Conservation (phyloP, 92 coral and sea anemone species). For the Phenganax subtilis region DNA sequence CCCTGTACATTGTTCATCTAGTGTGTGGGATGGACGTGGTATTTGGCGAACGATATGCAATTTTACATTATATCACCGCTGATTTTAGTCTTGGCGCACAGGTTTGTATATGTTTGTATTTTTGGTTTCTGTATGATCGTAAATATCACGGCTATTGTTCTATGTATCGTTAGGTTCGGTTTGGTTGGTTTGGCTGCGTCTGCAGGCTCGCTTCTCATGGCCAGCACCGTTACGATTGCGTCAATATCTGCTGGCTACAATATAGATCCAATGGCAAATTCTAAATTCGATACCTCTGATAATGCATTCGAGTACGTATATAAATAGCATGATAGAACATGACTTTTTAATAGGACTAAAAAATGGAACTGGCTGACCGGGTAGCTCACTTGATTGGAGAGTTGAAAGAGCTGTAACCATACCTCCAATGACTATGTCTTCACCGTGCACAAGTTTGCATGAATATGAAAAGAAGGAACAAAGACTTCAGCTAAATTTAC, state of each 20-base stretch:
- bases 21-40: slow-evolving; percentile 42
- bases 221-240: slow-evolving; percentile 57
- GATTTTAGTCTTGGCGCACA: slow-evolving; percentile 10
- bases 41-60: slow-evolving; percentile 42
- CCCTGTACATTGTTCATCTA: not conserved
- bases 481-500: no score
- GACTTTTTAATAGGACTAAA: no score
- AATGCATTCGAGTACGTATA: not conserved
- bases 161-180: slow-evolving; percentile 52
- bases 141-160: not conserved
- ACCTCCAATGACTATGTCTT: no score
- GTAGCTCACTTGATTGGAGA: no score
- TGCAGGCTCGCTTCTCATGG: slow-evolving; percentile 56
- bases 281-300: not conserved
- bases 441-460: no score
- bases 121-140: not conserved
- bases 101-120: not conserved
- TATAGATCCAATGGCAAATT: slow-evolving; percentile 4
- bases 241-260: slow-evolving; percentile 50
- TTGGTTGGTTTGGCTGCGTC: slow-evolving; percentile 47
- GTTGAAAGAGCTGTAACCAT: no score
- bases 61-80: slow-evolving; percentile 16
- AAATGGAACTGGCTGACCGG: no score
- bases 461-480: no score
- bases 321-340: not conserved